Percentiles rank a stretch among this genome's conserved stretches.
Conservation (phyloP, 2,113 vertebrate genomes). For the Catharus minimus region DNA sequence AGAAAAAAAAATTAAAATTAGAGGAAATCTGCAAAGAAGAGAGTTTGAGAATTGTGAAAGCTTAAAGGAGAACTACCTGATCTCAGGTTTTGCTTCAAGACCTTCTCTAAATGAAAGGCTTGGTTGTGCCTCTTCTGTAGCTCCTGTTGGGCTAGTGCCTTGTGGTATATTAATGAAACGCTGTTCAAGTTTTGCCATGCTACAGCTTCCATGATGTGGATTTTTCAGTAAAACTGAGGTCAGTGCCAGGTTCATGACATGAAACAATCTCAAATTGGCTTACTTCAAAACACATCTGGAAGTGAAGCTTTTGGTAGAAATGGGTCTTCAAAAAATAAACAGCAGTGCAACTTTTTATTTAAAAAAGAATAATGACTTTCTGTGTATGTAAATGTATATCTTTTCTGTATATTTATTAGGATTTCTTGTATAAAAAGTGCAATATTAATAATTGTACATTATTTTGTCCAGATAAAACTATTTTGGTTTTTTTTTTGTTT, state of each 20-base stretch:
- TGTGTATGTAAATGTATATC: constrained; percentile 83
- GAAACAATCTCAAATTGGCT: background rate
- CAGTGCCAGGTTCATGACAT: background rate
- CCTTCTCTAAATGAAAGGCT: background rate
- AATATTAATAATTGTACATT: constrained; percentile 86
- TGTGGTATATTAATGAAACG: background rate
- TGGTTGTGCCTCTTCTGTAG: background rate
- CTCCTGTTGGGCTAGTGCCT: background rate
- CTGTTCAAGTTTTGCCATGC: background rate
- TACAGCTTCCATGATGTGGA: background rate
- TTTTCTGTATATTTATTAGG: constrained; percentile 96
- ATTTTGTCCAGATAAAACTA: constrained; percentile 74
- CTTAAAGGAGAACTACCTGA: background rate
- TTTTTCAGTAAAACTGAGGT: constrained; percentile 28
- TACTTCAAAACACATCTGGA: constrained; percentile 1
- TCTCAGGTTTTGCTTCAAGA: background rate
- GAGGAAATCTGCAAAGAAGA: background rate
- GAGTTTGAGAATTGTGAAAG: background rate
- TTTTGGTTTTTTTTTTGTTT: background rate
- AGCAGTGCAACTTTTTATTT: constrained; percentile 70
- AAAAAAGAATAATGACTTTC: constrained; percentile 73
- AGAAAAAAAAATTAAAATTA: background rate
- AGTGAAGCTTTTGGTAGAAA: constrained; percentile 48
- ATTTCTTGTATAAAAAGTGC: constrained; percentile 87
- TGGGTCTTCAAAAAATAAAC: constrained; percentile 69